Conservation (phyloP, 2,113 vertebrate genomes). For the Pedionomus torquatus region DNA sequence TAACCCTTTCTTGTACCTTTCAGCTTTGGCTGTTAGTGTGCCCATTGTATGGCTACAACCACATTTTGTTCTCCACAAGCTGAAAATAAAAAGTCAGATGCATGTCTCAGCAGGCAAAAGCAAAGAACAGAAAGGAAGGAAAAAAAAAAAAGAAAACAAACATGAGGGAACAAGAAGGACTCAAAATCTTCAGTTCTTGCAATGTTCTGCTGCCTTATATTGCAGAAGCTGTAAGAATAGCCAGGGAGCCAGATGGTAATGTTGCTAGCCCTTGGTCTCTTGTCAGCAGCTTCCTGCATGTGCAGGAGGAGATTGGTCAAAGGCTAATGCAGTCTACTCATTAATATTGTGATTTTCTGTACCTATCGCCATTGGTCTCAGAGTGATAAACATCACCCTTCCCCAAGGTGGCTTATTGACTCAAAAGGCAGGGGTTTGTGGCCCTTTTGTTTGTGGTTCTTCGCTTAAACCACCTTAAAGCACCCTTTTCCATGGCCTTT, state of each 20-base stretch:
- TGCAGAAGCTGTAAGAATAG: background rate
- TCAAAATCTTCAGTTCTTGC: background rate
- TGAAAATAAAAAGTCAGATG: background rate
- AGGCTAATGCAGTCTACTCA: background rate
- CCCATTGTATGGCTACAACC: background rate
- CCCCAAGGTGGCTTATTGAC: background rate
- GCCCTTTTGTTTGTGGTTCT: background rate
- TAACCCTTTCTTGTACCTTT: background rate
- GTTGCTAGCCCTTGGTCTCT: background rate
- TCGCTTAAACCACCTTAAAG: background rate
- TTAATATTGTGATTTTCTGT: background rate
- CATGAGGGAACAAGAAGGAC: background rate
- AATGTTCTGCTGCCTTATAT: background rate
- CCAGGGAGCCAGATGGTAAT: background rate
- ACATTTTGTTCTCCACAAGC: background rate
- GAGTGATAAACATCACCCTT: background rate
- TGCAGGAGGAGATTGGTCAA: background rate
- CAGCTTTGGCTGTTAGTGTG: background rate
- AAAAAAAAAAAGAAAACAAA: background rate
- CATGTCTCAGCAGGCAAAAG: background rate
- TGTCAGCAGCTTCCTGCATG: background rate
- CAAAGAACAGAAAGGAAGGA: background rate
- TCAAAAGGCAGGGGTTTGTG: background rate
- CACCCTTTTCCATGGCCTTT: background rate
- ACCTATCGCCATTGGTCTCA: background rate